Evolutionary conservation across 2,797 vertebrate genomes (phyloP), one percentile per base, ranked within the genome.

Genomic region (Eulemur coronatus): DNA sequence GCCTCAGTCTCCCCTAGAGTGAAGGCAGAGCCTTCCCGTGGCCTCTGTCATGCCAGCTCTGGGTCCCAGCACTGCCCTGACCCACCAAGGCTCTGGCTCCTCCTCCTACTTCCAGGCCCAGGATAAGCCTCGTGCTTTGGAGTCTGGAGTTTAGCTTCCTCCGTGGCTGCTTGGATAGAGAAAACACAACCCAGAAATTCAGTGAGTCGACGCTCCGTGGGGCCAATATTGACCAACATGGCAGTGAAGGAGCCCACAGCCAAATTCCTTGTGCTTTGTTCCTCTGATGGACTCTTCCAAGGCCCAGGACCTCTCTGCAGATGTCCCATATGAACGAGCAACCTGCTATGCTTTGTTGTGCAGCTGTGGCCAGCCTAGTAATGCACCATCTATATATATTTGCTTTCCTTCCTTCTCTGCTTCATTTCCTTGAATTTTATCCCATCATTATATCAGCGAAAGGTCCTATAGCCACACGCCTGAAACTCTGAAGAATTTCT

Each of bases 11-110:
- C 24, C 18, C 30, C 61, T 7, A 20, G 57, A 89, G 2, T 20
- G 52, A 86, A 81, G 67, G n/a, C 15, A 22, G 26, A 55, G 22
- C 5, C 65, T 30, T 79, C 5, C 0, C 38, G 0, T 1, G 20
- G 35, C 50, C 9, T 1, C 9, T 1, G 0, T 13, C 57, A 50
- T 2, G 11, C 8, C 18, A 0, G 12, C 33, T n/a, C 35, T 57
- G 30, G 43, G 11, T 2, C 7, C 61, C 52, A 90, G 55, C 22
- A 72, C 38, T 48, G 20, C 10, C 18, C 26, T 50, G 17, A 84
- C 7, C n/a, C 41, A 26, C 22, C 0, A 0, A n/a, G 33, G 24
- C n/a, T 50, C 69, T 50, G 11, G 46, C 46, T 82, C 12, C 12
- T 41, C 38, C 20, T 22, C 8, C 35, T 30, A 9, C 7, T n/a